Conservation (phyloP, 2,888 invertebrate species). For the Diplolepis rosae region DNA sequence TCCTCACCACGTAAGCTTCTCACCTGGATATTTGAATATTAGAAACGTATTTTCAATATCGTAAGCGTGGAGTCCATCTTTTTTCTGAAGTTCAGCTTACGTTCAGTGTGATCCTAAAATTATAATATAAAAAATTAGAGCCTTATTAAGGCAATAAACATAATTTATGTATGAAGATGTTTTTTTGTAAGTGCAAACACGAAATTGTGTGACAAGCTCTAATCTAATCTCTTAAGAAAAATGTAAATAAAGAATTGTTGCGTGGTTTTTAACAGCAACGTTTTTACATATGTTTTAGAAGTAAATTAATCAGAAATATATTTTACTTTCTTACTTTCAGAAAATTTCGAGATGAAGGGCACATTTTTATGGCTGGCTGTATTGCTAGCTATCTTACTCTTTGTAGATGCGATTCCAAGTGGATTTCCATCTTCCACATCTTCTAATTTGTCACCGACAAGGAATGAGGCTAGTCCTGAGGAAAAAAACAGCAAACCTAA, state of each 20-base stretch:
- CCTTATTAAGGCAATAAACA: no score
- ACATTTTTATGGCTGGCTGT: constrained; percentile 32
- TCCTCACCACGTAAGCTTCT: constrained; percentile 14
- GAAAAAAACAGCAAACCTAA: constrained; percentile 56
- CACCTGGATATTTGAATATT: not conserved
- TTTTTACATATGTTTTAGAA: not conserved
- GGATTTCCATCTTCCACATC: not conserved
- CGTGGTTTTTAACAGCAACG: not conserved
- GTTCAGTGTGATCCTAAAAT: no score
- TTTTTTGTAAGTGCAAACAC: no score
- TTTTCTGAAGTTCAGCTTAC: no score
- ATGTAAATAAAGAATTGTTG: not conserved
- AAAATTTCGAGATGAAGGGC: not conserved
- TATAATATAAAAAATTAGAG: no score
- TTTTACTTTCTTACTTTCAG: not conserved
- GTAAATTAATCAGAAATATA: not conserved
- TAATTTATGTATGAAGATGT: no score
- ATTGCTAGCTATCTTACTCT: not conserved
- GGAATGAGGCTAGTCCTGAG: not conserved
- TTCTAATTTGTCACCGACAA: not conserved
- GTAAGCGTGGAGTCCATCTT: not conserved
- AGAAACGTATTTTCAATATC: not conserved
- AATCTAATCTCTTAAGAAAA: no score
- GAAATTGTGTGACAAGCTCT: no score
- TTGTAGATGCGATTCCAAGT: constrained; percentile 13